Evolutionary conservation across 2,113 vertebrate genomes (phyloP), one percentile per base, ranked within the genome.

Genomic region (Ranitomeya imitator): DNA sequence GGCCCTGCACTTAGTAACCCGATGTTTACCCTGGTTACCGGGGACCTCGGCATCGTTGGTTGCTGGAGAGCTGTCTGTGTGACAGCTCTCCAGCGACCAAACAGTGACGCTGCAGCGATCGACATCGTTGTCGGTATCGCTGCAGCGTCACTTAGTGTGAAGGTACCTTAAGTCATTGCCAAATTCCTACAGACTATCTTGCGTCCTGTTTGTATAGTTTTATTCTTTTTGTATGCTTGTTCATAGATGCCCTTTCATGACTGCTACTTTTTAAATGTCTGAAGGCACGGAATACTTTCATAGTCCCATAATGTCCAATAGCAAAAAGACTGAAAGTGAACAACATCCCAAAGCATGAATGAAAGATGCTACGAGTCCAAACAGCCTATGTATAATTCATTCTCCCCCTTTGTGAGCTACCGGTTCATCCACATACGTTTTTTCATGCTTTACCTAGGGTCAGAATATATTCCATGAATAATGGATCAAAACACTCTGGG

Each of bases 321-420:
- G 19, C 14, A 55, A 74, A 65, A 7, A 61, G 52, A 57, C n/a
- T 57, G 52, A 89, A 79, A 73, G 23, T 51, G 19, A 84, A 79
- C 67, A 78, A 79, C 57, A 84, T 89, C 82, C 87, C 60, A 51
- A 13, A 57, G 51, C 82, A 89, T 89, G 87, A 85, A 89, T 89
- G 82, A 89, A 89, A 85, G 71, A 89, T 89, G 82, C 19, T 45
- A 79, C 57, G 74, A 51, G 61, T 52, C 61, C 57, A 31, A 69
- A 31, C 80, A 65, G n/a, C n/a, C 16, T 4, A 83, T 89, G 12
- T 89, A 85, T 89, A 57, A 84, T 89, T 89, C 69, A 89, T 89
- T 9, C 26, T 14, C 61, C 31, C 60, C 19, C 87, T 5, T 51
- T 16, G 69, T 31, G 71, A 88, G 60, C 59, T 52, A 85, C 87